Evolutionary conservation across 2,888 invertebrate genomes (phyloP).

Genomic region (Apamea monoglypha): DNA sequence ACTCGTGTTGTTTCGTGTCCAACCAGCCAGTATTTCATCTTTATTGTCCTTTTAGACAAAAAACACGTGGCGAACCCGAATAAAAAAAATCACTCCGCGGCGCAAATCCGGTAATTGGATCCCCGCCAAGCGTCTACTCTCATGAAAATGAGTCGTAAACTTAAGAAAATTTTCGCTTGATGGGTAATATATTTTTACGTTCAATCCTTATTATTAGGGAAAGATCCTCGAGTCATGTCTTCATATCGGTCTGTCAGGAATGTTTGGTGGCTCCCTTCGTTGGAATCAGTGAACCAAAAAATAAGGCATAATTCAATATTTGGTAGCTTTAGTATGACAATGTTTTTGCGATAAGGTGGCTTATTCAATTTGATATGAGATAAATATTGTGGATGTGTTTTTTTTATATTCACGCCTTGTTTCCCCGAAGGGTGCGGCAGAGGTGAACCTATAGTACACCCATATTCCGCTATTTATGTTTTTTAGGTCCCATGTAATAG

Average conservation of each 20-base stretch:
- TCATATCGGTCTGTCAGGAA: slow-evolving; percentile 66
- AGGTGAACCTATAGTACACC: background rate
- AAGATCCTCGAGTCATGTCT: slow-evolving; percentile 56
- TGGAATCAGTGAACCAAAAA: slow-evolving; percentile 65
- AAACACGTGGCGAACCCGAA: slow-evolving; percentile 52
- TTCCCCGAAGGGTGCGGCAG: background rate
- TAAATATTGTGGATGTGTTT: slow-evolving; percentile 31
- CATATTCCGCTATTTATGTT: background rate
- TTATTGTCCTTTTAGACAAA: slow-evolving; percentile 50
- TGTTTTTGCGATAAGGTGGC: slow-evolving; percentile 56
- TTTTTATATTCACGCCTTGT: slow-evolving; percentile 16
- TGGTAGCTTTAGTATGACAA: slow-evolving; percentile 43
- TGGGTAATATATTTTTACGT: slow-evolving; percentile 68
- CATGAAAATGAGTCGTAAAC: slow-evolving; percentile 68
- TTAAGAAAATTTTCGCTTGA: slow-evolving; percentile 68
- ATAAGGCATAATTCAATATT: slow-evolving; percentile 66
- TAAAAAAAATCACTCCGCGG: slow-evolving; percentile 64
- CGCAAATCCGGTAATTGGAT: slow-evolving; percentile 68
- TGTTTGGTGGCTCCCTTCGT: slow-evolving; percentile 55
- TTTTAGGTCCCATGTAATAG: background rate
- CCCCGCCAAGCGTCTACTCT: slow-evolving; percentile 64
- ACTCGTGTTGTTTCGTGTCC: slow-evolving; percentile 33
- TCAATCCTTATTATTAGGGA: slow-evolving; percentile 65
- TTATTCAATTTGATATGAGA: slow-evolving; percentile 54
- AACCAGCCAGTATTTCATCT: slow-evolving; percentile 42